These are phyloP conservation scores for Podotricha telesiphe DNA, from an alignment of 2,888 invertebrate species.

Conservation along the genomic window DNA sequence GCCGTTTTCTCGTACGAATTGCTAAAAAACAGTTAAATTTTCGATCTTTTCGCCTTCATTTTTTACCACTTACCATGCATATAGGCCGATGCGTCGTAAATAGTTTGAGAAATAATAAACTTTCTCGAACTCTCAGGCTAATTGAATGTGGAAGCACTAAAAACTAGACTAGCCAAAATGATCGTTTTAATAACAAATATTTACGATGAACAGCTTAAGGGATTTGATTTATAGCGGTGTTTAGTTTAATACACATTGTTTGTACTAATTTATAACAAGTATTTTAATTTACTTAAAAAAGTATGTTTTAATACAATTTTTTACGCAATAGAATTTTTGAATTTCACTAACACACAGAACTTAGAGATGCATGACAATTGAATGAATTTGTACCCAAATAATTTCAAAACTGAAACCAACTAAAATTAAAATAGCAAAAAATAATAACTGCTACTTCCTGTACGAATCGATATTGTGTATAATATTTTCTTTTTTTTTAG, in stretches of 20 bases:
- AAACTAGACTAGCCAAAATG: neutral
- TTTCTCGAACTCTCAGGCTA: slow-evolving; percentile 55
- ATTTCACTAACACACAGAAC: too few species aligned
- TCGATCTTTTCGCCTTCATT: neutral
- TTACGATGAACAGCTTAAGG: neutral
- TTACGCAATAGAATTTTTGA: too few species aligned
- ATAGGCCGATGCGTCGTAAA: slow-evolving; percentile 37
- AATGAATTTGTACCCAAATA: too few species aligned
- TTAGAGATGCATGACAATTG: too few species aligned
- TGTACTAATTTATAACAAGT: neutral
- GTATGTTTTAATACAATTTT: too few species aligned
- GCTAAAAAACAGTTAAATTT: slow-evolving; percentile 18
- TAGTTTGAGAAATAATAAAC: slow-evolving; percentile 47
- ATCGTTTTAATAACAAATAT: slow-evolving; percentile 5
- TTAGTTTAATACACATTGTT: neutral
- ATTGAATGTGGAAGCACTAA: slow-evolving; percentile 19
- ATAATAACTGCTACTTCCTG: too few species aligned
- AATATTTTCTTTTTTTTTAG: too few species aligned
- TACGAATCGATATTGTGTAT: too few species aligned
- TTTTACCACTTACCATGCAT: neutral
- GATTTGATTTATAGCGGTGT: neutral
- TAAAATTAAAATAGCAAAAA: too few species aligned
- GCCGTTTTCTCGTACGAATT: slow-evolving; percentile 45
- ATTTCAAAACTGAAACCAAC: too few species aligned
- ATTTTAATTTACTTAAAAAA: neutral